Conservation (phyloP, 2,888 invertebrate genomes). For the Trisateles emortualis region DNA sequence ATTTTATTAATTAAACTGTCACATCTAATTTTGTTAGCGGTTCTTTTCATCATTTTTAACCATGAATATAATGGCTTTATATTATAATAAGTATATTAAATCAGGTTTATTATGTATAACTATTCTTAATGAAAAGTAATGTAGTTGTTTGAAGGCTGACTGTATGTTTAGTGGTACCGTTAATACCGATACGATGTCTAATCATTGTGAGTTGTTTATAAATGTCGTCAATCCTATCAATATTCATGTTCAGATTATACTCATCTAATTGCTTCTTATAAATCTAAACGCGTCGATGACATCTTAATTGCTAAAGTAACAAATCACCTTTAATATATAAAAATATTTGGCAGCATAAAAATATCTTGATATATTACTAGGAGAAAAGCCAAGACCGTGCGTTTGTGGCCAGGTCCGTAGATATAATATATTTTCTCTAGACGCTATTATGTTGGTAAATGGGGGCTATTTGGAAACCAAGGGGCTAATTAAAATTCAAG, state of each 20-base stretch:
- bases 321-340: slow-evolving; percentile 70
- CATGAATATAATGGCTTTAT: slow-evolving; percentile 21
- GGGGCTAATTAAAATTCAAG: slow-evolving; percentile 15
- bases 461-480: slow-evolving; percentile 13
- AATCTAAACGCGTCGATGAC: slow-evolving; percentile 79
- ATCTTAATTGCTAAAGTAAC: slow-evolving; percentile 80
- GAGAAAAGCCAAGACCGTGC: slow-evolving; percentile 14
- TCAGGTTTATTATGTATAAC: slow-evolving; percentile 37
- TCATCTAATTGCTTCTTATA: slow-evolving; percentile 80
- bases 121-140: slow-evolving; percentile 51
- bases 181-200: slow-evolving; percentile 59
- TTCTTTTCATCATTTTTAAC: slow-evolving; percentile 17
- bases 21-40: slow-evolving; percentile 17
- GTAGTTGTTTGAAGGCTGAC: slow-evolving; percentile 44
- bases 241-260: slow-evolving; percentile 80
- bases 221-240: slow-evolving; percentile 74
- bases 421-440: slow-evolving; percentile 13
- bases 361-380: slow-evolving; percentile 29
- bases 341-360: slow-evolving; percentile 60
- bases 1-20: slow-evolving; percentile 10
- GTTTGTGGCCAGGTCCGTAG: slow-evolving; percentile 8
- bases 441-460: slow-evolving; percentile 10
- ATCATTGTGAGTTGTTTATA: slow-evolving; percentile 77
- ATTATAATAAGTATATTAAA: slow-evolving; percentile 27
- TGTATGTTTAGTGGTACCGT: slow-evolving; percentile 57